These are phyloP conservation scores for Montipora capitata DNA, from an alignment of 92 coral and sea anemone genomes.

Conservation along the genomic window DNA sequence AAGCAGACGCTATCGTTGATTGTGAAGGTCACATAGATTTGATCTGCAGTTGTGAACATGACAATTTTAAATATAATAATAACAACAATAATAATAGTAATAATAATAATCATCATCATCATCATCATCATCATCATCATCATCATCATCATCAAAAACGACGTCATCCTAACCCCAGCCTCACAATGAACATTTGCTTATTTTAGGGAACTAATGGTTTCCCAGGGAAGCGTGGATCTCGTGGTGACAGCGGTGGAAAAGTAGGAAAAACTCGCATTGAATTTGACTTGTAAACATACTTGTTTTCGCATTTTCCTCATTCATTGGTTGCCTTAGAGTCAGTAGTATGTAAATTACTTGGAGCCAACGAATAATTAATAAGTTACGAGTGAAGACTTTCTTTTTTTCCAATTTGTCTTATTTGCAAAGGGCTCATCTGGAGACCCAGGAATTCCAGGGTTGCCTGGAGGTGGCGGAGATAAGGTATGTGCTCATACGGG, in stretches of 20 bases:
- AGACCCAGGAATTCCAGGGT: constrained; percentile 73
- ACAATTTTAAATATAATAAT: too few relatives aligned
- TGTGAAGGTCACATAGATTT: too few relatives aligned
- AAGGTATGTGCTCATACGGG: constrained; percentile 51
- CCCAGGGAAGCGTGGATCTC: constrained; percentile 64
- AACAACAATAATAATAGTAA: too few relatives aligned
- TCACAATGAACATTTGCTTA: neutral
- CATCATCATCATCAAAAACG: too few relatives aligned
- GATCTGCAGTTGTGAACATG: too few relatives aligned
- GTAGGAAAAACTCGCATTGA: constrained; percentile 16
- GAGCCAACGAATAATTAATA: neutral
- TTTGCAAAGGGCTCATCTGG: constrained; percentile 63
- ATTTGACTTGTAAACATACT: neutral
- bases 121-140: too few relatives aligned
- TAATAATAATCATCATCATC: too few relatives aligned
- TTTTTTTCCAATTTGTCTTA: neutral
- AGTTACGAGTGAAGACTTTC: neutral
- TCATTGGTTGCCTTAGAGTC: too few relatives aligned
- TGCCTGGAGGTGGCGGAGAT: constrained; percentile 74
- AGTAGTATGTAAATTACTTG: neutral
- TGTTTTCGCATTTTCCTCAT: too few relatives aligned
- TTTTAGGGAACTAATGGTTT: constrained; percentile 64
- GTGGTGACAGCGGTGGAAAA: constrained; percentile 71
- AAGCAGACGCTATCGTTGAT: too few relatives aligned
- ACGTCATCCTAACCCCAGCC: too few relatives aligned